Evolutionary conservation across 2,113 vertebrate genomes (phyloP), one percentile per base, ranked within the genome.

Genomic region (Varanus salvator): DNA sequence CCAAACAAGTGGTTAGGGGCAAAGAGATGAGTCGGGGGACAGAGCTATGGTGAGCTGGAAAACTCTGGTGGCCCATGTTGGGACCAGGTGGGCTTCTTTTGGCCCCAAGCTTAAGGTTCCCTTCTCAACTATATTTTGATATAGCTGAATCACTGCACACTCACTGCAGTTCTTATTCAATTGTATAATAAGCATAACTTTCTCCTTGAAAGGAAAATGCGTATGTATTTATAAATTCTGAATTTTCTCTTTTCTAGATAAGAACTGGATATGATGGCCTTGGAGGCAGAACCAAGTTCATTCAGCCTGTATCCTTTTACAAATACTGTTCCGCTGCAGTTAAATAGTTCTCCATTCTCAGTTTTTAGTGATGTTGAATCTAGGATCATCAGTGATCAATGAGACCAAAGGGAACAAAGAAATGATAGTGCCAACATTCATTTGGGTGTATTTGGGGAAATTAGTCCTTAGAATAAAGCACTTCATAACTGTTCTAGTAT

Each of bases 271-370:
- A 98, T 0, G 98, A 99, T 84, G 99, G 99, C 44, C 97, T 99
- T 76, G 99, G 99, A 93, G 98, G 99, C 93, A 97, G 99, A 88
- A 99, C 98, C 1, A 99, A 98, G 94, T 99, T 98, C 94, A 98
- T 99, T 91, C 98, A 99, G 88, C 98, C 98, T 87, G 98, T 99
- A 99, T 99, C 98, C 98, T 99, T 98, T 80, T n/a, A n/a, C 87
- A 87, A 9, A 23, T 60, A 7, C 82, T 0, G 0, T 3, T 0
- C n/a, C 85, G 74, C 44, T 52, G 6, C 71, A 27, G 29, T 44
- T 52, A 7, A n/a, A 2, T 6, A 89, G 2, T 14, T 14, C 23
- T 86, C 8, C 78, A 14, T 6, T 14, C 52, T 31, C 6, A 34
- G 11, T n/a, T 57, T 80, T 86, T 81, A 81, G 6, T 52, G 3